Conservation (phyloP, 2,113 vertebrate species). For the Dryoscopus gambensis region DNA sequence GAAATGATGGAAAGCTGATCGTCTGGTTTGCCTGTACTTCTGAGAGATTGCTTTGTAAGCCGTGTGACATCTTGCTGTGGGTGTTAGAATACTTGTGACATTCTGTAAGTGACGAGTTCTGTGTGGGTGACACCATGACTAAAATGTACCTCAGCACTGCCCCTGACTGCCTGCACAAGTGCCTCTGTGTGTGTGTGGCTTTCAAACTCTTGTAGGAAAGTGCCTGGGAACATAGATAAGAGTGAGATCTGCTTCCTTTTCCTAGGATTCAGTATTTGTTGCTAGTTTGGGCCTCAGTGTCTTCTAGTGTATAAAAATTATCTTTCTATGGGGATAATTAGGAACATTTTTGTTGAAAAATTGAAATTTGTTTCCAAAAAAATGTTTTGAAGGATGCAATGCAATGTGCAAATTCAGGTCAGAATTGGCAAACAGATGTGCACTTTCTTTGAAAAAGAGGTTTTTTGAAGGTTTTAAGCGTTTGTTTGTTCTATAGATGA, state of each 20-base stretch:
- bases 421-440: constrained; percentile 28
- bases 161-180: background rate
- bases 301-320: background rate
- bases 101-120: background rate
- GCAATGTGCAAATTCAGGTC: background rate
- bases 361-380: background rate
- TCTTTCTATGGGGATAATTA: background rate
- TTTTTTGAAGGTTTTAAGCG: background rate
- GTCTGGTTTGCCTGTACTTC: background rate
- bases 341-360: constrained; percentile 18
- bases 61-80: background rate
- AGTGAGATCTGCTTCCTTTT: background rate
- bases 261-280: background rate
- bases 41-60: background rate
- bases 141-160: background rate
- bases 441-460: background rate
- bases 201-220: background rate
- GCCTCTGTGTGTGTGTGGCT: background rate
- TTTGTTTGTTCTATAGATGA: background rate
- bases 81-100: constrained; percentile 3
- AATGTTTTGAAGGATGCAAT: background rate
- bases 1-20: background rate
- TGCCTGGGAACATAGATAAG: background rate
- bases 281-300: background rate
- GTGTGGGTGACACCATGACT: background rate